Base-by-base conservation (phyloP, 1,140 invertebrate genomes). In the Thaumetopoea pityocampa region DNA sequence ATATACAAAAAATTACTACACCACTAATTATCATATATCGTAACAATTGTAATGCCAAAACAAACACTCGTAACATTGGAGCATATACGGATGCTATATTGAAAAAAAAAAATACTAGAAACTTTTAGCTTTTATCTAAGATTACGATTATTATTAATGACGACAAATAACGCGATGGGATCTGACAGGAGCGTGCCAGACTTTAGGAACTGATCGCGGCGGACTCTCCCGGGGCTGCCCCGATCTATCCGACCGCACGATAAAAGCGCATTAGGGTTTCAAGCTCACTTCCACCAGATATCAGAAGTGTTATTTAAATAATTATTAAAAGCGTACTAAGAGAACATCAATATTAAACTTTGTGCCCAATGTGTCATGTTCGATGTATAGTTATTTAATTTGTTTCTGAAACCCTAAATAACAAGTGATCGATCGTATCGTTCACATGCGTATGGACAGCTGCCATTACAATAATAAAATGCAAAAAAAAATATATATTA, bases 361-460 rank as follows among this genome's bases (percentile, higher is more conserved):
- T 82, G 78, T 82, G 78, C 78, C 78, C 74, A 73, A 79, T 76
- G 68, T 80, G 76, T 83, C 76, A 83, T 79, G 79, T 83, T 83
- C 79, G 79, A 83, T 83, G 79, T 83, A 80, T 79, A 59, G 63
- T 71, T 80, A 66, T 64, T 62, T 58, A 76, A 56, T 67, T 73
- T 55, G 70, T 68, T 68, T 67, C 74, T 67, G 65, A 78, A 74
- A 82, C 69, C 73, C 60, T 73, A 77, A 65, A 67, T 40, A 41
- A 46, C 58, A n/a, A 68, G 66, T 67, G 56, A 77, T 46, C 59
- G 63, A 72, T 70, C 60, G 50, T 35, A 77, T 77, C 69, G 59
- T 65, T 68, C 67, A 74, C 73, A 51, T 63, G 28, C 34, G 66
- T 52, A 78, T 71, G 73, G 71, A 80, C 79, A 83, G 76, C 76